Evolutionary conservation across 37 sponge, comb jelly and placozoan genomes (phyloP), one percentile per base, ranked within the genome.

Genomic region (Geodia barretti): DNA sequence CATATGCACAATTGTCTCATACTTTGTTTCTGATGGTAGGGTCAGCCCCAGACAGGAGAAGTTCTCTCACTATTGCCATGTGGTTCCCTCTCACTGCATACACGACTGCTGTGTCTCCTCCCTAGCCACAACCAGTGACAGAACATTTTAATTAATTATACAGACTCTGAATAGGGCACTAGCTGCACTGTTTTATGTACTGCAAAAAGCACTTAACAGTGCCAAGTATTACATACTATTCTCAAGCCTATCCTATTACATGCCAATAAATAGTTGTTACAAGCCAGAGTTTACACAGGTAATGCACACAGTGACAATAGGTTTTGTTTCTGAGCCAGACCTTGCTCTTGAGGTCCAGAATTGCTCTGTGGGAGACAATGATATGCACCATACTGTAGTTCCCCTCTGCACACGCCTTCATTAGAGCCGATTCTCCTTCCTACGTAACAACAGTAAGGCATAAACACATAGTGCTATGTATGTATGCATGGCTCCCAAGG

Each of bases 341-440:
- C 68, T 79, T 79, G 4, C 64, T 42, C 64, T 81, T 81, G 36
- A 81, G 73, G 61, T 81, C 82, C 23, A 72, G 61, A 24, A 81
- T 70, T 26, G 78, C 85, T 60, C 72, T 58, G 21, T 28, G 58
- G 37, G 31, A 4, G 20, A 84, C 62, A 60, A 84, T 40, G 23
- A 70, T 21, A 17, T 70, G 71, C 2, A 84, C 78, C 14, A 84
- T 25, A 30, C 31, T 70, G 31, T 62, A 32, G 59, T 84, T 40
- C 33, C 85, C 85, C 34, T 20, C 60, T 3, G 21, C 39, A 34
- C 60, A n/a, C 29, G 85, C 70, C 61, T 42, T 42, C 40, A 84
- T 76, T 34, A 84, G 72, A 11, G 85, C 77, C 59, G 67, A 60
- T 32, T 71, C 40, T 8, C 24, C 40, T 36, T 23, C 72, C 41